Base-by-base conservation (phyloP, 1,140 invertebrate species). In the Cepaea nemoralis region DNA sequence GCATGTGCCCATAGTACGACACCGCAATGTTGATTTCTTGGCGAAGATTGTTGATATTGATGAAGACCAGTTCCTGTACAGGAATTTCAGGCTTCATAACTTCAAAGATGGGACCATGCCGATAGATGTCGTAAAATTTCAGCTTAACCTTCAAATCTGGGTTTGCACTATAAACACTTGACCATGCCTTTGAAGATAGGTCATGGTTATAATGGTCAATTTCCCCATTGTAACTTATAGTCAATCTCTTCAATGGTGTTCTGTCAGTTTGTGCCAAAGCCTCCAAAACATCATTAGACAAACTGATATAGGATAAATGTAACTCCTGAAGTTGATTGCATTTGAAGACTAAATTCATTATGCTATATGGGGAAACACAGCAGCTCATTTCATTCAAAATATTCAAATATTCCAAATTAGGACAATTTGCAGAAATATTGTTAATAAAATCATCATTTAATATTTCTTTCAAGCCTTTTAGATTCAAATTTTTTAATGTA, bases 1-100 rank as follows among this genome's bases (percentile, higher is more conserved):
- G 71, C 3, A 85, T 85, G n/a, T 87, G 69, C n/a, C 75, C 69
- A 75, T 89, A 90, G 71, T 81, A 87, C 14, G 35, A 63, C 16
- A 84, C 66, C 10, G 87, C 87, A 35, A 77, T 84, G 55, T 83
- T 86, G 10, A 90, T 82, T 81, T 90, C 89, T 22, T 87, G 83
- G 69, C 77, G 85, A 55, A 90, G 84, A 42, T 77, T 80, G 22
- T 88, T 89, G 40, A 88, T 88, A 10, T 88, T 90, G 69, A 87
- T 87, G 14, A 90, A 77, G 27, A 83, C 84, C 14, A 90, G 83
- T 22, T 81, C 84, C n/a, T 78, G 71, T 10, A 89, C 85, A 69
- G 89, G 89, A 33, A 90, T 88, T 70, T 86, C 85, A 74, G 89
- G 85, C 77, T 88, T 87, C 83, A 89, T 85, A 22, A 89, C 84